Conservation (phyloP, 1,140 invertebrate genomes). For the Drosophila lacertosa region DNA sequence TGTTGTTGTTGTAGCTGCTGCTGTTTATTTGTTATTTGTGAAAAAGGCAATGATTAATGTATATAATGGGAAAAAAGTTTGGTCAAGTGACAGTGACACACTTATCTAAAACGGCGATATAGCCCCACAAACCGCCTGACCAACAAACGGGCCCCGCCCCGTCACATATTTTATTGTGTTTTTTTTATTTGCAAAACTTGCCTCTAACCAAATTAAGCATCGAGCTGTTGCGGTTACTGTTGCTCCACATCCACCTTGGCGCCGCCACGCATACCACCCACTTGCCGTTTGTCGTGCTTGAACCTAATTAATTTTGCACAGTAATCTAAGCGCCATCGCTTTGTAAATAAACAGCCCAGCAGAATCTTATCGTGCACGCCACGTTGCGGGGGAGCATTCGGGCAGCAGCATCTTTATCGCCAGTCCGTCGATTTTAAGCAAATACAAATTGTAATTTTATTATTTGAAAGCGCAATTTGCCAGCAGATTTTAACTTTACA, state of each 20-base stretch:
- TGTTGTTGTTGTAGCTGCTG: slow-evolving; percentile 20
- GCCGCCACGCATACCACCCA: background rate
- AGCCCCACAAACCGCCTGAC: slow-evolving; percentile 23
- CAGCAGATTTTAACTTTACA: too few species aligned
- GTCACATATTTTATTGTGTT: slow-evolving; percentile 14
- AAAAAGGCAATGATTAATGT: slow-evolving; percentile 41
- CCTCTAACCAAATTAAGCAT: slow-evolving; percentile 30
- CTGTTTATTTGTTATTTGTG: slow-evolving; percentile 33
- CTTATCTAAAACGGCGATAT: slow-evolving; percentile 24
- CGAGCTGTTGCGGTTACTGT: too few species aligned
- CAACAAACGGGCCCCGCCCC: slow-evolving; percentile 33
- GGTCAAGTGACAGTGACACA: slow-evolving; percentile 40
- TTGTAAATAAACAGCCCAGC: slow-evolving; percentile 55
- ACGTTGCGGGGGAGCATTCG: background rate
- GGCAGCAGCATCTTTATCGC: slow-evolving; percentile 8
- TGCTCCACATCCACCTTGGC: slow-evolving; percentile 13
- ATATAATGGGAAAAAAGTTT: slow-evolving; percentile 19
- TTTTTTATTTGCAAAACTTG: background rate
- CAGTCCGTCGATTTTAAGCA: background rate
- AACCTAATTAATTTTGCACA: slow-evolving; percentile 76
- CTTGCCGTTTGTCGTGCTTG: slow-evolving; percentile 54
- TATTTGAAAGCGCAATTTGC: background rate
- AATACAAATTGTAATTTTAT: background rate
- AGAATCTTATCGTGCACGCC: slow-evolving; percentile 43
- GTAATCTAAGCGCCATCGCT: slow-evolving; percentile 59